Conservation (phyloP, 2,797 vertebrate species). For the Enteromius unitaeniatus region DNA sequence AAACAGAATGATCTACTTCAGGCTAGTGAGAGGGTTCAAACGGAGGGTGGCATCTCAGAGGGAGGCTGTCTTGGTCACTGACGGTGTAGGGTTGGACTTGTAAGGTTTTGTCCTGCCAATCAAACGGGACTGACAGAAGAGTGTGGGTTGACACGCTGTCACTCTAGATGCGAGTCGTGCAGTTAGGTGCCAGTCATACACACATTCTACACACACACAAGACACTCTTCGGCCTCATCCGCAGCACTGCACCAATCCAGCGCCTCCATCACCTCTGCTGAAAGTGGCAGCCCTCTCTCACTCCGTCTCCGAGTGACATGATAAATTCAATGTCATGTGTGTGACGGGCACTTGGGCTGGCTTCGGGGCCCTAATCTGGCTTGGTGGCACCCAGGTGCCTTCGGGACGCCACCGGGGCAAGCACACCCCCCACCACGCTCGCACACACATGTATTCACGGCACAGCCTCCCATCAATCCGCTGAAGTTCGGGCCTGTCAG, state of each 20-base stretch:
- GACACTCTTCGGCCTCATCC: slow-evolving; percentile 62
- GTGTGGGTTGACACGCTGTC: slow-evolving; percentile 83
- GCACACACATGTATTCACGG: slow-evolving; percentile 15
- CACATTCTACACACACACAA: slow-evolving; percentile 26
- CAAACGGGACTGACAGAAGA: slow-evolving; percentile 75
- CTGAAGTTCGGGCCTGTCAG: slow-evolving; percentile 67
- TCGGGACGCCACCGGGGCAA: slow-evolving; percentile 78
- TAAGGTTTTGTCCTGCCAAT: slow-evolving; percentile 59
- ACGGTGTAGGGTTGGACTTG: slow-evolving; percentile 57
- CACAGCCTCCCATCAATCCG: slow-evolving; percentile 42
- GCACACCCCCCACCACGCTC: slow-evolving; percentile 37
- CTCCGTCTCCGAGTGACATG: slow-evolving; percentile 81
- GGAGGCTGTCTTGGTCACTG: slow-evolving; percentile 24
- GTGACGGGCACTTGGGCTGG: slow-evolving; percentile 83
- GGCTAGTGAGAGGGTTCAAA: slow-evolving; percentile 27
- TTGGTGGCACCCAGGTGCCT: slow-evolving; percentile 77
- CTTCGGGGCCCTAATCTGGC: slow-evolving; percentile 69
- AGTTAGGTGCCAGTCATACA: slow-evolving; percentile 85
- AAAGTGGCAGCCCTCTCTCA: slow-evolving; percentile 83
- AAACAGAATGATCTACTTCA: slow-evolving; percentile 22
- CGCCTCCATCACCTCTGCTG: slow-evolving; percentile 80
- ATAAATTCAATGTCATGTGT: slow-evolving; percentile 80
- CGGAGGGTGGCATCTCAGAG: slow-evolving; percentile 19
- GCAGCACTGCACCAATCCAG: slow-evolving; percentile 69
- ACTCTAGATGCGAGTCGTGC: slow-evolving; percentile 80